Percentiles rank a stretch among this genome's conserved stretches.
Evolutionary conservation across 2,888 invertebrate genomes (phyloP).

Genomic region (Dendrolimus pini): DNA sequence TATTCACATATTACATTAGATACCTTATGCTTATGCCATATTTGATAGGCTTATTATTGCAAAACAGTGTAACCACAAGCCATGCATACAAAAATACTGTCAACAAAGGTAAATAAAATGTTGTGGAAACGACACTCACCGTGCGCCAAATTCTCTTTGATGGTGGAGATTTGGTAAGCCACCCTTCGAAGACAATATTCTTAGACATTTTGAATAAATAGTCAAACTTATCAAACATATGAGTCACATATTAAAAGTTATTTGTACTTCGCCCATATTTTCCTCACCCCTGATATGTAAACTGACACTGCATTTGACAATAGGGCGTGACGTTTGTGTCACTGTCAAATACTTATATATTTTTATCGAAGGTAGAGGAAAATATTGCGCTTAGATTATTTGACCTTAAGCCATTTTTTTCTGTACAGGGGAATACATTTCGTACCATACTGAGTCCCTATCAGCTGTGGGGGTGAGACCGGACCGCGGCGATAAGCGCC

Average conservation of each 20-base stretch:
- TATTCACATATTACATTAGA: too few relatives aligned
- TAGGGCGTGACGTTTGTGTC: too few relatives aligned
- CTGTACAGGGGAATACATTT: too few relatives aligned
- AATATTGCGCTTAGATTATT: too few relatives aligned
- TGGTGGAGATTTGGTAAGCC: conserved; percentile 97
- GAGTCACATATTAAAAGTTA: conserved; percentile 38
- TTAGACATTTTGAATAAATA: conserved; percentile 51
- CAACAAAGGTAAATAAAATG: conserved; percentile 40
- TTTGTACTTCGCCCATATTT: conserved; percentile 20
- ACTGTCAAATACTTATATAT: too few relatives aligned
- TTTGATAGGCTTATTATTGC: conserved; percentile 10
- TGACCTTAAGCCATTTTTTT: too few relatives aligned
- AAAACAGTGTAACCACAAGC: conserved; percentile 2
- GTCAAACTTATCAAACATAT: conserved; percentile 23
- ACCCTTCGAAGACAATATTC: conserved; percentile 92
- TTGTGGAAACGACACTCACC: conserved; percentile 78
- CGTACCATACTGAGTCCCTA: too few relatives aligned
- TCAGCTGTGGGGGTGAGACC: too few relatives aligned
- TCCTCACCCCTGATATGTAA: conserved; percentile 4
- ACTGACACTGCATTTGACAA: neutral
- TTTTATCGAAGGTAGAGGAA: too few relatives aligned
- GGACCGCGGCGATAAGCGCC: too few relatives aligned
- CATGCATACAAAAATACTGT: conserved; percentile 34
- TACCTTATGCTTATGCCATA: too few relatives aligned
- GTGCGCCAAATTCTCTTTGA: conserved; percentile 94